These are phyloP conservation scores for Eupithecia pulchellata DNA, from an alignment of 2,888 invertebrate species.

Conservation along the genomic window DNA sequence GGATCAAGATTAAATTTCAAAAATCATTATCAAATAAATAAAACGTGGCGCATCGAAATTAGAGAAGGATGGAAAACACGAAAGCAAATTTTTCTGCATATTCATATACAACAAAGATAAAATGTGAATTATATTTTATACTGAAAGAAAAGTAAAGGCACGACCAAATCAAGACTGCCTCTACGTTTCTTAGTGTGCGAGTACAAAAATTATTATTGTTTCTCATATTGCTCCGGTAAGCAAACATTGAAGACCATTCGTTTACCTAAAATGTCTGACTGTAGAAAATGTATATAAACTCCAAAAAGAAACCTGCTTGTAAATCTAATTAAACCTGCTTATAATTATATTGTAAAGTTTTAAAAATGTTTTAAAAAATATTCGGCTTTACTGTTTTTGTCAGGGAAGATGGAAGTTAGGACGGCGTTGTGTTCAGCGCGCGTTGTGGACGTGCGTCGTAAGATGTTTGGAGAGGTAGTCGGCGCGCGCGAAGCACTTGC, in stretches of 20 bases:
- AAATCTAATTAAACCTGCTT: constrained; percentile 75
- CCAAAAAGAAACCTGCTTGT: constrained; percentile 77
- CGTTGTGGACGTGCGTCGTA: constrained; percentile 94
- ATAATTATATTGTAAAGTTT: constrained; percentile 72
- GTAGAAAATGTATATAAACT: constrained; percentile 76
- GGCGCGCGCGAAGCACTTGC: constrained; percentile 95
- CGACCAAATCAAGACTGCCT: constrained; percentile 5
- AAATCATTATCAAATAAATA: too few species aligned
- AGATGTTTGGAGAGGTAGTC: constrained; percentile 96
- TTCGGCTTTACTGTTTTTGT: constrained; percentile 73
- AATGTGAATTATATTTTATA: background rate
- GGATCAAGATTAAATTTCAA: background rate
- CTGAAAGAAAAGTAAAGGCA: background rate
- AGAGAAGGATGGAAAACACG: background rate
- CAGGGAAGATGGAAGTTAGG: constrained; percentile 56
- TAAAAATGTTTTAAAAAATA: constrained; percentile 83
- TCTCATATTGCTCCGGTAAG: constrained; percentile 49
- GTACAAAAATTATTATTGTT: constrained; percentile 28
- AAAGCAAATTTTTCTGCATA: background rate
- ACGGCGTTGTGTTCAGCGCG: constrained; percentile 82
- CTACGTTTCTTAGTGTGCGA: constrained; percentile 17
- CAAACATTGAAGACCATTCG: constrained; percentile 48
- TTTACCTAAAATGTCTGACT: constrained; percentile 53
- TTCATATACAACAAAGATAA: background rate
- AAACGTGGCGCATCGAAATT: background rate